Percentiles rank a stretch among this genome's conserved stretches.
These are phyloP conservation scores for Patella pellucida DNA, from an alignment of 2,888 invertebrate genomes.

Conservation along the genomic window DNA sequence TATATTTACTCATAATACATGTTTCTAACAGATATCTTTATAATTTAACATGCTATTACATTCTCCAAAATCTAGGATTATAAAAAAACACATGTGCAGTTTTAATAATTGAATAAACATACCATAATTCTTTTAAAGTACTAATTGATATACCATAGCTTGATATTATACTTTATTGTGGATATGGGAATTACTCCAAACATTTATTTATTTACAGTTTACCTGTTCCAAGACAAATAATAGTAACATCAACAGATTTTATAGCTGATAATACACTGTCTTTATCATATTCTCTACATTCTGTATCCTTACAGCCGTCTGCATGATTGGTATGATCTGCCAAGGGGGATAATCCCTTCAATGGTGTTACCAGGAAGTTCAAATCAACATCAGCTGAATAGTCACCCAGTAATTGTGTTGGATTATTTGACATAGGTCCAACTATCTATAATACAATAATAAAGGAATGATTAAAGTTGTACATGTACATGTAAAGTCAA, in stretches of 20 bases:
- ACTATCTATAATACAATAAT: constrained; percentile 54
- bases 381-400: constrained; percentile 53
- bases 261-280: constrained; percentile 45
- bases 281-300: constrained; percentile 47
- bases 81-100: no score
- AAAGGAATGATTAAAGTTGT: not conserved
- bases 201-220: no score
- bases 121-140: no score
- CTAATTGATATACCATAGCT: no score
- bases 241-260: constrained; percentile 44
- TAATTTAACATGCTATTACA: no score
- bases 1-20: no score
- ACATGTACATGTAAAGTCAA: no score
- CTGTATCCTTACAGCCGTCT: constrained; percentile 51
- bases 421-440: constrained; percentile 66
- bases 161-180: no score
- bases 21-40: no score
- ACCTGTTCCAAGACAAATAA: constrained; percentile 66
- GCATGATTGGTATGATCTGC: constrained; percentile 43
- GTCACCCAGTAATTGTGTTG: constrained; percentile 57
- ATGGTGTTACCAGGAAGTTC: constrained; percentile 50
- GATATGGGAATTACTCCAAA: no score
- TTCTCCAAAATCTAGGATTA: no score
- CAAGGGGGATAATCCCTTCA: constrained; percentile 44
- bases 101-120: no score